Conservation (phyloP, 2,888 invertebrate species). For the Cenopis cana region DNA sequence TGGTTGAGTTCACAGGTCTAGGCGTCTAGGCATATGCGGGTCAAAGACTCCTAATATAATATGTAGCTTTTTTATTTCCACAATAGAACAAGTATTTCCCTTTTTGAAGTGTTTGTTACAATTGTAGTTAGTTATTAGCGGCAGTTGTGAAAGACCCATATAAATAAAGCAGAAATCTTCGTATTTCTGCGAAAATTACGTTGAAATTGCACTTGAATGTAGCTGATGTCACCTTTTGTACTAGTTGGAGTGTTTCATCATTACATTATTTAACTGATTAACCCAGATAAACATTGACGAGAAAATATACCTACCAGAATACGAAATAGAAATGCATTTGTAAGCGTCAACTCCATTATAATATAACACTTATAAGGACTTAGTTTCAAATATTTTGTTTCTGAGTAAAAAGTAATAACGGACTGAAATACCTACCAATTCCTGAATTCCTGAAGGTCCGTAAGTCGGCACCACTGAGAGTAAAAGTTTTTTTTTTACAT, state of each 20-base stretch:
- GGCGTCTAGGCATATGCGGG: no score
- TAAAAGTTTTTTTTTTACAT: no score
- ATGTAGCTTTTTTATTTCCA: no score
- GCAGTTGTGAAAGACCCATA: no score
- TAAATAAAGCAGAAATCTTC: no score
- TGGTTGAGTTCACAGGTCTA: no score
- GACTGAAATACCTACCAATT: not conserved
- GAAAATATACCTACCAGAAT: conserved; percentile 13
- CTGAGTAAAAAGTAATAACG: not conserved
- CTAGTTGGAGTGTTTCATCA: conserved; percentile 13
- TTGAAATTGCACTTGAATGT: not conserved
- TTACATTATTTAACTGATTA: conserved; percentile 21
- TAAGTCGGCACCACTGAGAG: no score
- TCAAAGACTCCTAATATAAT: no score
- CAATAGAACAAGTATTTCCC: no score
- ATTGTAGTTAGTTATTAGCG: no score
- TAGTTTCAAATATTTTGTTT: not conserved
- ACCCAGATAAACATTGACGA: conserved; percentile 26
- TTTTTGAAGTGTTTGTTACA: no score
- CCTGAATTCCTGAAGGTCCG: no score
- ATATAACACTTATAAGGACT: conserved; percentile 12
- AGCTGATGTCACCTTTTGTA: conserved; percentile 13
- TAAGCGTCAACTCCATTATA: conserved; percentile 18
- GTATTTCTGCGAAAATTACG: not conserved
- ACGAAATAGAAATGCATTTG: conserved; percentile 19